phyloP scores from a whole-genome alignment of 2,113 vertebrate species.

The Bubalus kerabau region DNA sequence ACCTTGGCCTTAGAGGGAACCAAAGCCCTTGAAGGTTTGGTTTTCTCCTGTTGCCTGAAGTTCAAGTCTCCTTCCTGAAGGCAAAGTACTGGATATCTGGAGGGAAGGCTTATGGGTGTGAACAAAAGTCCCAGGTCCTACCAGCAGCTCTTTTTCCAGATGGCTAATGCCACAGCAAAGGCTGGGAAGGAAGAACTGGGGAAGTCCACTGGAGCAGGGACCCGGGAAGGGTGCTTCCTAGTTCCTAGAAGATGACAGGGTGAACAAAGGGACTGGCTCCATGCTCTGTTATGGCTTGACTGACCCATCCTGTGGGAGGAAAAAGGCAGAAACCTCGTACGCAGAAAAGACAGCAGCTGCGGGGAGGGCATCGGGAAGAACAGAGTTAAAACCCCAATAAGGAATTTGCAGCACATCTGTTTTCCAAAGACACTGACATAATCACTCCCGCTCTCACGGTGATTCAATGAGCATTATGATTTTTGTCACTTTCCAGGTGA shows the following conservation, averaged over 20 bases:
- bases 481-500: background rate
- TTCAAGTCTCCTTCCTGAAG: background rate
- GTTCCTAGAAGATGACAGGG: background rate
- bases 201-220: too few relatives aligned
- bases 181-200: background rate
- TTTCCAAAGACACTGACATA: background rate
- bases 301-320: background rate
- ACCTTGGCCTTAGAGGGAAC: background rate
- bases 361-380: background rate
- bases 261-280: too few relatives aligned
- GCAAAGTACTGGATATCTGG: background rate
- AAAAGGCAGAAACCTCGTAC: background rate
- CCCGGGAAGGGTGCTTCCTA: background rate
- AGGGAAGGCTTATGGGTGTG: background rate
- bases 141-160: background rate
- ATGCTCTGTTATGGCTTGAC: background rate
- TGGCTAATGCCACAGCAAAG: background rate
- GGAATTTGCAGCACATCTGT: background rate
- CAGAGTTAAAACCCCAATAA: background rate
- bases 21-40: background rate
- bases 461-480: rapidly evolving
- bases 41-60: background rate
- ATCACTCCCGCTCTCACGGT: background rate
- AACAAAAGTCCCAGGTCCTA: background rate
- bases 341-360: background rate